Evolutionary conservation across 1,140 invertebrate genomes (phyloP), one percentile per base, ranked within the genome.

Genomic region (Campoletis sonorensis): DNA sequence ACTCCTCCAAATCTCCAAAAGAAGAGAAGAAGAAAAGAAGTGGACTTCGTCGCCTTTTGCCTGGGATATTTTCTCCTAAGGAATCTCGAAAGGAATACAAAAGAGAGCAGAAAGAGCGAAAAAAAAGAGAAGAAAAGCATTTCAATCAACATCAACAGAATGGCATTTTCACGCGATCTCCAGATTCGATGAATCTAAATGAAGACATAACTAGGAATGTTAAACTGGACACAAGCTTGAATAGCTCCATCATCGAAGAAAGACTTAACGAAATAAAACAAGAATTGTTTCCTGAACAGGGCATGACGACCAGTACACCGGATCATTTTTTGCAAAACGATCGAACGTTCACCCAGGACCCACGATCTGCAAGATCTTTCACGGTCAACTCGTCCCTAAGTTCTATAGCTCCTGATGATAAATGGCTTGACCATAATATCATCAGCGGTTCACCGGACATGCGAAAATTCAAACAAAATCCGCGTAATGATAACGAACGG

Each of bases 171-270:
- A 90, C 89, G 0, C 86, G 89, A 58, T 91, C 89, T 0, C 87
- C 89, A n/a, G 90, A 91, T 64, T 89, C 89, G 37, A 89, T 91
- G 89, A 91, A 91, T 58, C 77, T 91, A 37, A 91, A 91, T 73
- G 90, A 91, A 49, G 90, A 91, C 23, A 91, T 91, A 8, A 89
- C 86, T 64, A 86, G 89, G n/a, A 91, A 91, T 49, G 90, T 91
- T 1, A 88, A 89, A 23, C 79, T 91, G 8, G 89, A 91, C 79
- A 87, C 88, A n/a, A 91, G 88, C 27, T 45, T 89, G 30, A 90
- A 90, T 61, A 87, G 86, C 40, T 88, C 89, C 0, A 86, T 90
- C 13, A 85, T 86, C 16, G 90, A 91, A n/a, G 89, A 90, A 51
- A 87, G 88, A 45, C 45, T 90, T 21, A 89, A 89, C 33, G 90